These are phyloP conservation scores for Bradypodion pumilum DNA, from an alignment of 2,797 vertebrate species.

Conservation along the genomic window DNA sequence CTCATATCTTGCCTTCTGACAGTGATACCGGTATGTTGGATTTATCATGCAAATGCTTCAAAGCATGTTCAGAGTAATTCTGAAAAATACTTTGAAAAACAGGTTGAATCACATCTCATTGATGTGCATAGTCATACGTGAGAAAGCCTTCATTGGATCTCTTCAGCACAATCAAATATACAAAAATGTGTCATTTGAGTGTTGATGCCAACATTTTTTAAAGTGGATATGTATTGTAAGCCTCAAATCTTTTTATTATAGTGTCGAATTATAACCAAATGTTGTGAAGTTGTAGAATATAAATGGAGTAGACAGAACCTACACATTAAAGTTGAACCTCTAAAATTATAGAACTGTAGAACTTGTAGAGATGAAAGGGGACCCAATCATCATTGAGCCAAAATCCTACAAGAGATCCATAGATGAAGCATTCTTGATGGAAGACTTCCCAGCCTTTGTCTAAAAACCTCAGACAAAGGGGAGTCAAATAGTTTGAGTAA, in stretches of 20 bases:
- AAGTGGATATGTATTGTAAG: neutral
- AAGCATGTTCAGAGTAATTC: neutral
- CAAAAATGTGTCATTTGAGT: too few species aligned
- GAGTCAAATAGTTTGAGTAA: too few species aligned
- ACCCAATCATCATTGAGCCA: too few species aligned
- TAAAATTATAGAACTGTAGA: neutral
- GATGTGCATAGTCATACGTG: neutral
- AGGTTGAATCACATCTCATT: neutral
- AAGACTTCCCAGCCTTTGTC: too few species aligned
- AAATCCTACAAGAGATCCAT: too few species aligned
- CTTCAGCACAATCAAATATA: neutral
- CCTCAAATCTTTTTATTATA: neutral
- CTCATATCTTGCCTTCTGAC: neutral
- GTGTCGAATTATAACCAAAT: neutral
- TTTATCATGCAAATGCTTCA: neutral
- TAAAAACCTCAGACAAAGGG: too few species aligned
- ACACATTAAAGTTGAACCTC: neutral
- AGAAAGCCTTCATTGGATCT: neutral
- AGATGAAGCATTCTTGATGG: too few species aligned
- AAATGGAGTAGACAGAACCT: neutral
- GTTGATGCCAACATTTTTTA: neutral
- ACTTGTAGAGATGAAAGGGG: too few species aligned
- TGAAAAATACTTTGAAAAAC: neutral
- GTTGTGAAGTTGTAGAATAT: neutral
- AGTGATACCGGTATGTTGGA: neutral